phyloP scores from a whole-genome alignment of 1,140 invertebrate genomes.

The Pteromalus puparum region DNA sequence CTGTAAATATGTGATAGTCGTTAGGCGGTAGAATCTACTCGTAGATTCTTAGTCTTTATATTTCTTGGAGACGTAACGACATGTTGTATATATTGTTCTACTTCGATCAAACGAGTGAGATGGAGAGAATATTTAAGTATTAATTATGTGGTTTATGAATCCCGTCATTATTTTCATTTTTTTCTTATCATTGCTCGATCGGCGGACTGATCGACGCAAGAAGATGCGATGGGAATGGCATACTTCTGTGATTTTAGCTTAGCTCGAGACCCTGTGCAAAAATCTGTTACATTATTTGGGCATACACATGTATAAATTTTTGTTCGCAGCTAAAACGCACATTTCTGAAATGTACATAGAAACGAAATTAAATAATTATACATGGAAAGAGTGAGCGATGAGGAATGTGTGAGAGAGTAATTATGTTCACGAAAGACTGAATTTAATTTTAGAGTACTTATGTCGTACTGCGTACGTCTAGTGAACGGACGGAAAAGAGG shows the following conservation, averaged over 20 bases:
- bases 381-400: conserved; percentile 8
- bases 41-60: conserved; percentile 54
- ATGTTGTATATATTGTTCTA: conserved; percentile 40
- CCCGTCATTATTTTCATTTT: conserved; percentile 36
- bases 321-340: conserved; percentile 32
- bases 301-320: conserved; percentile 31
- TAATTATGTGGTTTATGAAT: conserved; percentile 38
- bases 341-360: conserved; percentile 37
- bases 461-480: conserved; percentile 36
- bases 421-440: conserved; percentile 50
- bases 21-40: conserved; percentile 55
- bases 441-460: conserved; percentile 49
- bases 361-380: conserved; percentile 23
- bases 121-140: conserved; percentile 46
- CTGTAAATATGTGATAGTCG: conserved; percentile 56
- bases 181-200: conserved; percentile 27
- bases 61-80: conserved; percentile 24
- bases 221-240: conserved; percentile 42
- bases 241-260: conserved; percentile 51
- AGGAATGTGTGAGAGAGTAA: conserved; percentile 35
- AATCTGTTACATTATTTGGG: conserved; percentile 19
- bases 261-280: conserved; percentile 27
- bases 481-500: conserved; percentile 38
- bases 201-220: conserved; percentile 25
- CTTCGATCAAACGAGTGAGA: conserved; percentile 37